Conservation (phyloP, 2,888 invertebrate genomes). For the Leptinotarsa tumamoca region DNA sequence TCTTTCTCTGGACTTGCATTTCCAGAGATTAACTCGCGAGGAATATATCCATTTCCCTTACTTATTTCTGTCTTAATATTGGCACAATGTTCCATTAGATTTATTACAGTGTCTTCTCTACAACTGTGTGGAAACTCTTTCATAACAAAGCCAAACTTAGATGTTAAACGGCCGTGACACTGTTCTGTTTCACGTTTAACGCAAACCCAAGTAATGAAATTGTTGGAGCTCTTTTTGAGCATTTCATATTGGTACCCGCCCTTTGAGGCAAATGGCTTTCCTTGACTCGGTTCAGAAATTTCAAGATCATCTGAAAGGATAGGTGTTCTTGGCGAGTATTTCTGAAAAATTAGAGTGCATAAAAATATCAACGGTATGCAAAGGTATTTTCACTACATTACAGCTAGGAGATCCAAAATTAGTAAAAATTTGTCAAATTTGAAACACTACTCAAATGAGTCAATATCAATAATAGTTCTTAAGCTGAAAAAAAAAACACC, state of each 20-base stretch:
- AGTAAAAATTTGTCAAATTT: too few relatives aligned
- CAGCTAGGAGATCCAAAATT: too few relatives aligned
- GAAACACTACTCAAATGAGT: too few relatives aligned
- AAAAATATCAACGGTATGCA: too few relatives aligned
- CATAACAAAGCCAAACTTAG: constrained; percentile 3
- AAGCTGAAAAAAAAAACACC: too few relatives aligned
- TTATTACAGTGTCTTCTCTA: neutral
- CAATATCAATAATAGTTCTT: too few relatives aligned
- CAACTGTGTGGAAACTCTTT: neutral
- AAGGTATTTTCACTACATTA: too few relatives aligned
- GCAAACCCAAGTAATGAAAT: constrained; percentile 1
- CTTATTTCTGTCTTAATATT: neutral
- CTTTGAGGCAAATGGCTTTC: neutral
- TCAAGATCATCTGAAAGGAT: neutral
- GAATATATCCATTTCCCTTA: neutral
- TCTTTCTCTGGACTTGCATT: neutral
- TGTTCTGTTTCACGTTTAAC: neutral
- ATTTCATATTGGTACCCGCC: neutral
- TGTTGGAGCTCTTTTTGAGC: constrained; percentile 4
- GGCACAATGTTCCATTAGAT: neutral
- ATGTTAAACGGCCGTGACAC: neutral
- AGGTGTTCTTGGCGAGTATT: neutral
- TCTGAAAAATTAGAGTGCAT: neutral
- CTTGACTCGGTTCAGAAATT: neutral
- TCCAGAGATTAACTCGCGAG: neutral